Base-by-base conservation (phyloP, 2,113 vertebrate genomes). In the Acrocephalus arundinaceus region DNA sequence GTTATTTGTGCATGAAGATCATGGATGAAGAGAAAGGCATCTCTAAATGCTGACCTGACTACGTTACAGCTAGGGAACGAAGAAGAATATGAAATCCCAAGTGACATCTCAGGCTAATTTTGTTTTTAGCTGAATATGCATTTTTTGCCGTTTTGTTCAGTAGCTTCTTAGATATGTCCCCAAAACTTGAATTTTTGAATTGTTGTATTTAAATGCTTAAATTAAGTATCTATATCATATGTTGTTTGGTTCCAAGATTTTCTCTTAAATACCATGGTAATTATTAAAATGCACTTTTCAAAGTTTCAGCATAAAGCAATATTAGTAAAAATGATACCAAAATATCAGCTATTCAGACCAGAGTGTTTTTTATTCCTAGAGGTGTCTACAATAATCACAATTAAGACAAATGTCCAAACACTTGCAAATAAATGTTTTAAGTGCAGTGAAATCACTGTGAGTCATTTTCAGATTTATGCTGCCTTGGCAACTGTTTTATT, bases 121-220 rank as follows among this genome's bases (percentile, higher is more conserved):
- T 71, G 37, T 2, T 89, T 90, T 85, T 83, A 57, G n/a, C 43
- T 83, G 71, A 83, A 73, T 92, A 79, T 80, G 13, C 58, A 59
- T 83, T 91, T 95, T 95, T 88, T 93, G n/a, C 41, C 39, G 35
- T 87, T 92, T 87, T 23, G 30, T 68, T 41, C n/a, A 58, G n/a
- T 68, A 68, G 39, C 25, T 83, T 61, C 59, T 92, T 46, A 79
- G 37, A 27, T 3, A n/a, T 43, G 15, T 75, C 35, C 39, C 24
- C 30, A 59, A 41, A 81, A 73, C 15, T 16, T 35, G 31, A 67
- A 55, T 48, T 89, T 86, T 92, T 86, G 11, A 54, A 30, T 67
- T 43, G 10, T 55, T 87, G 6, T 49, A 57, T 81, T 81, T 76
- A 65, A 57, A n/a, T 71, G 13, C 37, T 83, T 73, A 86, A 51